Base-by-base conservation (phyloP, 2,888 invertebrate genomes). In the Hymenopus coronatus region DNA sequence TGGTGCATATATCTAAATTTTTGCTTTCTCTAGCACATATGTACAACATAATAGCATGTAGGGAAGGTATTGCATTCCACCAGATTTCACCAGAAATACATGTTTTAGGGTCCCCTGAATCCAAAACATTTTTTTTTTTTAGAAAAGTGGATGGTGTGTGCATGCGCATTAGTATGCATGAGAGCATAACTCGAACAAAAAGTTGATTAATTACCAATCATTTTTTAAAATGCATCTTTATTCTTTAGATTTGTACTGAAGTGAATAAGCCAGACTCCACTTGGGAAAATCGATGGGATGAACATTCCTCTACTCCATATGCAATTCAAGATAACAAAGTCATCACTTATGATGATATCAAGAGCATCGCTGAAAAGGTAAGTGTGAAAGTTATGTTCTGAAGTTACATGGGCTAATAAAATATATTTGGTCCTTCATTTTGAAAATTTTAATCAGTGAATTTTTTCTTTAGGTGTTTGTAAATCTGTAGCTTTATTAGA, bases 311-410 rank as follows among this genome's bases (percentile, higher is more conserved):
- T 0, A 96, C 96, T 89, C 95, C 95, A 2, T 96, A 94, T 91
- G 94, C 96, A 3, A 93, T 95, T 0, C 95, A 95, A 33, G 95
- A 94, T 0, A 94, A 95, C 3, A 94, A 94, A 90, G 95, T 98
- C 88, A 96, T 98, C 25, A 94, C 96, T 0, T 98, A 96, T 91
- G 98, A 98, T 91, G 96, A 97, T 91, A 94, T 95, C 0, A 94
- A 95, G 30, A 97, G 97, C 25, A 95, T 98, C 85, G 95, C 94
- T 30, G 94, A 95, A 83, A 98, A 98, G 95, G 96, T 97, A 90
- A 94, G 94, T 54, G 94, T 94, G 90, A 93, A 28, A 83, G 4
- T n/a, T 27, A 82, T 85, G 30, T 3, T 25, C 27, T 9, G 8
- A 33, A 3, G 1, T 33, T 8, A 33, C 8, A 33, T 8, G 8